Base-by-base conservation (phyloP, 2,888 invertebrate genomes). In the Gymnocheta viridis region DNA sequence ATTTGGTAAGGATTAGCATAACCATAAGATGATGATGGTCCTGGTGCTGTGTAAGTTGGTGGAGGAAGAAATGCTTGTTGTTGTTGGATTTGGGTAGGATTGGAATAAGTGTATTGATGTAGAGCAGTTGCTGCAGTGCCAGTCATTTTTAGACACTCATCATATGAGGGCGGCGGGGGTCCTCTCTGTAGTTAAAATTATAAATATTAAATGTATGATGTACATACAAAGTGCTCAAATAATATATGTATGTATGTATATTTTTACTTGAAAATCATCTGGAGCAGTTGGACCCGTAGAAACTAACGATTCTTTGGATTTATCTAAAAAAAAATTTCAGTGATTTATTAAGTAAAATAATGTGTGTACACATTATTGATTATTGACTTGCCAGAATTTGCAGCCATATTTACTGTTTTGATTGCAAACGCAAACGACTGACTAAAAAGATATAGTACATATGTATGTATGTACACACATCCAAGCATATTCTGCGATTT, bases 91-190 rank as follows among this genome's bases (percentile, higher is more conserved):
- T 62, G 32, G 0, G 54, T 47, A n/a, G 69, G 19, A 56, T 44
- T 56, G 17, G 38, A 44, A 32, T 32, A 56, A 7, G 14, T 66
- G n/a, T 85, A 38, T 49, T 38, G 70, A 62, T 82, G 24, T 24
- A 79, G 54, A 51, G 64, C 6, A 32, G 66, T 62, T 64, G 80
- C 14, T 79, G 85, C 7, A 66, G 51, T 60, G 12, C 60, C 69
- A 35, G 84, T 73, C 87, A 86, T 86, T 69, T 87, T 88, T 81
- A 90, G 90, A 22, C 91, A 90, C 62, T 91, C 91, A 66, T 92
- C 91, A 64, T 91, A 91, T 0, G 91, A 86, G 2, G 91, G 91
- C 2, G 92, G 92, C 2, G 91, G 91, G 7, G 90, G 90, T 47
- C 91, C 87, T 89, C 62, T 44, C 84, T 91, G 49, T 9, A 29